phyloP scores from a whole-genome alignment of 2,888 invertebrate species.

The Amiota minor region DNA sequence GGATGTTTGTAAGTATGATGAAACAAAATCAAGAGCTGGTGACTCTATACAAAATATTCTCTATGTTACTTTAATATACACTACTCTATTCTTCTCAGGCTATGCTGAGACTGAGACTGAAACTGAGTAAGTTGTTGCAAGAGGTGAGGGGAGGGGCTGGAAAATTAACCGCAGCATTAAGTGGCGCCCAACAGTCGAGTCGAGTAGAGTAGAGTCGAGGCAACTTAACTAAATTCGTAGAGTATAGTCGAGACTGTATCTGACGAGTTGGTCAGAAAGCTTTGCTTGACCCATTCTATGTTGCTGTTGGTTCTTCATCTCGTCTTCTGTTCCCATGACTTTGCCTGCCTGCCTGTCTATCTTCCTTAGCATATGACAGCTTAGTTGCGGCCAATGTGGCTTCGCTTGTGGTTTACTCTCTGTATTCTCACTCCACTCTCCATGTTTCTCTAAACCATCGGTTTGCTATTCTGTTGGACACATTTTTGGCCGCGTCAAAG shows the following conservation, averaged over 20 bases:
- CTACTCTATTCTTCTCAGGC: too few relatives aligned
- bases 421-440: too few relatives aligned
- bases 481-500: slow-evolving; percentile 5
- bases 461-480: not conserved
- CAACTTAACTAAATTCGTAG: not conserved
- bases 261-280: too few relatives aligned
- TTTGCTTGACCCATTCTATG: too few relatives aligned
- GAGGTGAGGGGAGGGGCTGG: not conserved
- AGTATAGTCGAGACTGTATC: too few relatives aligned
- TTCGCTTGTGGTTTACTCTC: slow-evolving; percentile 9
- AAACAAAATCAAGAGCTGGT: too few relatives aligned
- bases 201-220: not conserved
- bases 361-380: not conserved
- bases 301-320: too few relatives aligned
- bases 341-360: not conserved
- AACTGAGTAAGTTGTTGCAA: too few relatives aligned
- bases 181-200: slow-evolving; percentile 23
- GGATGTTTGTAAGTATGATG: too few relatives aligned
- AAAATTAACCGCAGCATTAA: slow-evolving; percentile 25
- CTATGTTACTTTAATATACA: too few relatives aligned
- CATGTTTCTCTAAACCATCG: not conserved
- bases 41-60: too few relatives aligned
- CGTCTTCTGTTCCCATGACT: not conserved
- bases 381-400: slow-evolving; percentile 6
- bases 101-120: too few relatives aligned